These are phyloP conservation scores for Mantis religiosa DNA, from an alignment of 2,888 invertebrate genomes.

Conservation along the genomic window DNA sequence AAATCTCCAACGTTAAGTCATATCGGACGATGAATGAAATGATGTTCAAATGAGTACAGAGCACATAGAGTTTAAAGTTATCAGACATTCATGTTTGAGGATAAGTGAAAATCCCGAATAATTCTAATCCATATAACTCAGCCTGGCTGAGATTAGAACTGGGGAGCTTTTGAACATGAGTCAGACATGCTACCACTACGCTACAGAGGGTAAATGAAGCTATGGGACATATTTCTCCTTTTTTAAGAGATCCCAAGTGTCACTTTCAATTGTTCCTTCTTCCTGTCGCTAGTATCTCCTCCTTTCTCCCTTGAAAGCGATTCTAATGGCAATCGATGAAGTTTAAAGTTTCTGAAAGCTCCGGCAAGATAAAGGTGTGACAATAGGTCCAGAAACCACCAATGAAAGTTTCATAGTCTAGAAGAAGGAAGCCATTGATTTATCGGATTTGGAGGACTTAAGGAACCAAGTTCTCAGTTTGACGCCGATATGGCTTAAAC, in stretches of 20 bases:
- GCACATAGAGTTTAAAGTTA: too few species aligned
- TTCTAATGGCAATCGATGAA: slow-evolving; percentile 16
- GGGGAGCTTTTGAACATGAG: too few species aligned
- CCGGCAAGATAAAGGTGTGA: slow-evolving; percentile 7
- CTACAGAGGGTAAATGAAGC: too few species aligned
- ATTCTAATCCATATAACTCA: too few species aligned
- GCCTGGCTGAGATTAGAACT: too few species aligned
- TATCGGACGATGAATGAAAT: too few species aligned
- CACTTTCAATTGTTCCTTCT: not conserved
- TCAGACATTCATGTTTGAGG: too few species aligned
- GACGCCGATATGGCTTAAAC: not conserved
- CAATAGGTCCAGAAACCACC: slow-evolving; percentile 13
- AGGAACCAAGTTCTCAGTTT: not conserved
- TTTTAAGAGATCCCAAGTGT: not conserved
- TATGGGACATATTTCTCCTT: too few species aligned
- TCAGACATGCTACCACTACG: too few species aligned
- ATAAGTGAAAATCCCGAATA: too few species aligned
- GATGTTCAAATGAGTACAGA: too few species aligned
- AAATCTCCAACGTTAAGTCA: too few species aligned
- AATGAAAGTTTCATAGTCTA: slow-evolving; percentile 9
- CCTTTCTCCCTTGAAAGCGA: not conserved
- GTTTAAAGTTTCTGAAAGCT: slow-evolving; percentile 1
- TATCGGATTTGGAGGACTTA: slow-evolving; percentile 9
- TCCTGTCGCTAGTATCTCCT: not conserved
- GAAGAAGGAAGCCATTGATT: not conserved